A percentile compares a stretch with the other conserved stretches of the same genome.
phyloP scores from a whole-genome alignment of 2,797 vertebrate genomes.

The Amblyopsis hoosieri region DNA sequence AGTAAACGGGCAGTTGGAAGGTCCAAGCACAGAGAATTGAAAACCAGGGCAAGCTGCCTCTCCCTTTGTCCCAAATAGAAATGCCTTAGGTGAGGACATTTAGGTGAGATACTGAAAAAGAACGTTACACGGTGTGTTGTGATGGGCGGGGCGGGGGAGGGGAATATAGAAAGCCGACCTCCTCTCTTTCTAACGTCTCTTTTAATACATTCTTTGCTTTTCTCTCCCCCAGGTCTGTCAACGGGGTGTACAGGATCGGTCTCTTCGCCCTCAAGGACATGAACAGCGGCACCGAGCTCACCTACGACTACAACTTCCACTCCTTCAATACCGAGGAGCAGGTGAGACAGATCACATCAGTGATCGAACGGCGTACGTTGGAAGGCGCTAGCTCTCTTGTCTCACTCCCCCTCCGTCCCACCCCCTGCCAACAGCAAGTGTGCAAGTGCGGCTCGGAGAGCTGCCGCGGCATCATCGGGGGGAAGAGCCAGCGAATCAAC shows the following conservation, averaged over 20 bases:
- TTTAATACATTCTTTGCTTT: background rate
- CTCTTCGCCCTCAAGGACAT: constrained; percentile 95
- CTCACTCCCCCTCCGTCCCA: background rate
- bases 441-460: constrained; percentile 92
- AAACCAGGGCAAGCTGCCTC: constrained; percentile 25
- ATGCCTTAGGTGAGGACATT: constrained; percentile 10
- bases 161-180: too few relatives aligned
- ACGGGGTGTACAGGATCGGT: constrained; percentile 94
- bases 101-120: constrained; percentile 14
- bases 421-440: constrained; percentile 82
- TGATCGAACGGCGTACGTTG: background rate
- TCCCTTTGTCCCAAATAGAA: constrained; percentile 22
- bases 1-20: constrained; percentile 13
- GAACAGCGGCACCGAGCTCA: constrained; percentile 90
- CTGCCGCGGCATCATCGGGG: constrained; percentile 94
- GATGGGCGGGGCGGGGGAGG: too few relatives aligned
- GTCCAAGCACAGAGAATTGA: constrained; percentile 13
- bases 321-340: constrained; percentile 96
- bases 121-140: too few relatives aligned
- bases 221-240: constrained; percentile 86
- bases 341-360: constrained; percentile 68
- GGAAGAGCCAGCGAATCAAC: constrained; percentile 91
- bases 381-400: background rate
- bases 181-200: background rate
- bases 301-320: constrained; percentile 98